A percentile compares a stretch with the other conserved stretches of the same genome.
These are phyloP conservation scores for Hepsetus odoe DNA, from an alignment of 2,113 vertebrate species.

Conservation along the genomic window DNA sequence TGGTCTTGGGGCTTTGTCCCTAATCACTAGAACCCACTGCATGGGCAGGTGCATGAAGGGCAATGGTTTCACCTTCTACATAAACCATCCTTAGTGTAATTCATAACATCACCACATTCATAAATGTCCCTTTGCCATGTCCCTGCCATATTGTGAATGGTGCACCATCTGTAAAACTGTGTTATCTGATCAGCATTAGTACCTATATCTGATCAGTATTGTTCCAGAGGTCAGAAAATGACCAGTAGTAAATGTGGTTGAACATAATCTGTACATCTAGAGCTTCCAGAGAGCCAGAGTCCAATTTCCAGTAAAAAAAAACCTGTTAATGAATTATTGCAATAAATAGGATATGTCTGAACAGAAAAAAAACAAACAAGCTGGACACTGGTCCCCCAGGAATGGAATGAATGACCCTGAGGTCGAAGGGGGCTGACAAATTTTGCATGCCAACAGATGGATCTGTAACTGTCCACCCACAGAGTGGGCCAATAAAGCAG, in stretches of 20 bases:
- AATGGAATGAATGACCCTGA: not conserved
- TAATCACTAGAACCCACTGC: no score
- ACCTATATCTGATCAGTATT: no score
- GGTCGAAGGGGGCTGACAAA: not conserved
- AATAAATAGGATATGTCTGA: not conserved
- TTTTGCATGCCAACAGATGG: not conserved
- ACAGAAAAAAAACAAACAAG: not conserved
- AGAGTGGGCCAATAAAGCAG: not conserved
- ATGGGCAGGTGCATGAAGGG: no score
- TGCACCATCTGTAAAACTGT: not conserved
- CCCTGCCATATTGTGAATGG: not conserved
- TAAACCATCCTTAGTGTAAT: no score
- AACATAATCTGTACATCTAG: no score
- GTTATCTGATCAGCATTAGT: no score
- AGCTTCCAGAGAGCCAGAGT: no score
- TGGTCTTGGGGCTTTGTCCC: no score
- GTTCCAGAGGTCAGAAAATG: not conserved
- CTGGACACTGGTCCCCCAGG: not conserved
- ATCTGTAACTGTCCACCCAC: not conserved
- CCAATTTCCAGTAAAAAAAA: no score
- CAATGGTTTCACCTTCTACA: no score
- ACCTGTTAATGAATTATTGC: not conserved
- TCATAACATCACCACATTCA: not conserved
- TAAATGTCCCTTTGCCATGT: not conserved
- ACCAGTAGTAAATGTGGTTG: not conserved